Conservation (phyloP, 2,888 invertebrate genomes). For the Epinotia ramella region DNA sequence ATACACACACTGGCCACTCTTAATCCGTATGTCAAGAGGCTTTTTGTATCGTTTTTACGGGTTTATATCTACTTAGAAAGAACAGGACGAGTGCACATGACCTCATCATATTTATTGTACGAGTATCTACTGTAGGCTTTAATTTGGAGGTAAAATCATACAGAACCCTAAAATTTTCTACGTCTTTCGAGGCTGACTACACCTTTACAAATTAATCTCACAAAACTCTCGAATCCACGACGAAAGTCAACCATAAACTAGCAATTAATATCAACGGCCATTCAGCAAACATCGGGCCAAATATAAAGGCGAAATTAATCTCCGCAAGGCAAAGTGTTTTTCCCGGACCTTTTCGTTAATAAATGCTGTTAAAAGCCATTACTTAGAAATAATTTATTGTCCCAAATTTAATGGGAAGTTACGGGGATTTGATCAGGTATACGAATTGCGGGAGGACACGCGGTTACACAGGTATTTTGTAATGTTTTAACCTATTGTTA, state of each 20-base stretch:
- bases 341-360: conserved; percentile 32
- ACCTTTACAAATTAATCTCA: conserved; percentile 1
- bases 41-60: too few relatives aligned
- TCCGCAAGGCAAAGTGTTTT: conserved; percentile 31
- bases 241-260: conserved; percentile 17
- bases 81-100: too few relatives aligned
- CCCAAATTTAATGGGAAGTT: conserved; percentile 48
- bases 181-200: neutral
- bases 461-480: conserved; percentile 24
- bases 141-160: too few relatives aligned
- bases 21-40: too few relatives aligned
- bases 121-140: too few relatives aligned
- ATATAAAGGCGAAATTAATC: conserved; percentile 36
- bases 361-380: conserved; percentile 47
- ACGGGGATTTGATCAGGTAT: conserved; percentile 50
- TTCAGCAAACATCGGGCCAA: conserved; percentile 17
- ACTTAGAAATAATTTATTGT: conserved; percentile 46
- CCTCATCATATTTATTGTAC: too few relatives aligned
- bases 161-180: neutral
- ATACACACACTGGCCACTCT: too few relatives aligned
- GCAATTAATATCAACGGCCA: conserved; percentile 25
- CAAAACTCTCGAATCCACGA: neutral
- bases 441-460: conserved; percentile 39
- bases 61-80: too few relatives aligned
- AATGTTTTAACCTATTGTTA: neutral